Percentiles rank a stretch among this genome's conserved stretches.
phyloP scores from a whole-genome alignment of 2,888 invertebrate genomes.

The Lysandra coridon region DNA sequence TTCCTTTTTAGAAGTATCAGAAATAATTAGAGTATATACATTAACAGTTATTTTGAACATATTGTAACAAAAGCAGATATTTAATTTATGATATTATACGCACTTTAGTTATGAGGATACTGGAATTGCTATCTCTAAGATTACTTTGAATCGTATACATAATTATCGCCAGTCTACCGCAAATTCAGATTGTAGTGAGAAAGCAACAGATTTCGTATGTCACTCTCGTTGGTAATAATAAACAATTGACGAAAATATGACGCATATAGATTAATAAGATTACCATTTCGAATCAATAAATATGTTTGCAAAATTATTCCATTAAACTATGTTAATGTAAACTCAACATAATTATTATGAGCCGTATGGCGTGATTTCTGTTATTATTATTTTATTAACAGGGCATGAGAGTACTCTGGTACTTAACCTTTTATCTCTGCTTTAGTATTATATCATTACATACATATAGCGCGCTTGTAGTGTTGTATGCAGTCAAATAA shows the following conservation, averaged over 20 bases:
- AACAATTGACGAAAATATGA: neutral
- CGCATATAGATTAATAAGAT: neutral
- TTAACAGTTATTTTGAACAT: no score
- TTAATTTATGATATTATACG: no score
- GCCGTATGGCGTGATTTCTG: constrained; percentile 22
- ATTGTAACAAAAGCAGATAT: no score
- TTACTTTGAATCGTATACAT: no score
- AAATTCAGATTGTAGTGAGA: neutral
- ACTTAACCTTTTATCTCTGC: constrained; percentile 23
- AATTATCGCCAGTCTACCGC: no score
- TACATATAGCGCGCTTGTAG: neutral
- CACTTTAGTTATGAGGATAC: no score
- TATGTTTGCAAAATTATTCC: constrained; percentile 3
- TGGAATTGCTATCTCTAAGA: no score
- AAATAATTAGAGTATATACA: no score
- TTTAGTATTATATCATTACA: neutral
- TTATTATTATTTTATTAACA: constrained; percentile 24
- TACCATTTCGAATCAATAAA: neutral
- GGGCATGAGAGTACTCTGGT: neutral
- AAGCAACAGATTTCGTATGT: no score
- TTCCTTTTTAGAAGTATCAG: neutral
- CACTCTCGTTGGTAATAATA: neutral
- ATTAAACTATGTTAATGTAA: constrained; percentile 5
- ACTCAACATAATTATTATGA: neutral
- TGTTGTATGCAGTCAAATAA: neutral